Conservation (phyloP, 2,113 vertebrate species). For the Donacobius atricapilla region DNA sequence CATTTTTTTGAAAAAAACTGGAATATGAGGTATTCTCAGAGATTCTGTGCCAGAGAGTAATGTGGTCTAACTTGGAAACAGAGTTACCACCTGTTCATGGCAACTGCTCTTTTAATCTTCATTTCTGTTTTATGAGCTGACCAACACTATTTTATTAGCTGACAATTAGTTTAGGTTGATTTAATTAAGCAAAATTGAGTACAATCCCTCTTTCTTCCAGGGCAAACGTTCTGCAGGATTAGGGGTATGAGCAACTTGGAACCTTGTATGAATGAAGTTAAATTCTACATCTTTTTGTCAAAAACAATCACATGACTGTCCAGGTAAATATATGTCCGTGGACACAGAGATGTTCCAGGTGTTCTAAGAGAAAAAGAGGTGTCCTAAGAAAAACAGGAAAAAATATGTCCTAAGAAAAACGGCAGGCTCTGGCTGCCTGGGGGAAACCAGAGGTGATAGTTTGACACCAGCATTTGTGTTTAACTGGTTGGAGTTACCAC, state of each 20-base stretch:
- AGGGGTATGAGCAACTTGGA: neutral
- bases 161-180: constrained; percentile 62
- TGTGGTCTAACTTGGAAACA: constrained; percentile 52
- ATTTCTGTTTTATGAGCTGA: constrained; percentile 56
- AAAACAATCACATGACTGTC: neutral
- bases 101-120: constrained; percentile 41
- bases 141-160: constrained; percentile 55
- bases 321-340: neutral
- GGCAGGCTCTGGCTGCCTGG: neutral
- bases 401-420: neutral
- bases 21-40: constrained; percentile 47
- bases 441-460: neutral
- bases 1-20: constrained; percentile 14
- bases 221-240: neutral
- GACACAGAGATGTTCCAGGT: neutral
- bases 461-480: neutral
- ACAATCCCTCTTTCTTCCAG: neutral
- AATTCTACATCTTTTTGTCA: neutral
- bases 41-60: constrained; percentile 45
- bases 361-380: neutral
- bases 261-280: neutral
- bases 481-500: neutral
- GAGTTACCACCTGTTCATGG: constrained; percentile 62
- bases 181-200: constrained; percentile 55
- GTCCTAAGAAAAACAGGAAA: neutral